These are phyloP conservation scores for Drosophila bipectinata DNA, from an alignment of 1,140 invertebrate genomes.

Conservation along the genomic window DNA sequence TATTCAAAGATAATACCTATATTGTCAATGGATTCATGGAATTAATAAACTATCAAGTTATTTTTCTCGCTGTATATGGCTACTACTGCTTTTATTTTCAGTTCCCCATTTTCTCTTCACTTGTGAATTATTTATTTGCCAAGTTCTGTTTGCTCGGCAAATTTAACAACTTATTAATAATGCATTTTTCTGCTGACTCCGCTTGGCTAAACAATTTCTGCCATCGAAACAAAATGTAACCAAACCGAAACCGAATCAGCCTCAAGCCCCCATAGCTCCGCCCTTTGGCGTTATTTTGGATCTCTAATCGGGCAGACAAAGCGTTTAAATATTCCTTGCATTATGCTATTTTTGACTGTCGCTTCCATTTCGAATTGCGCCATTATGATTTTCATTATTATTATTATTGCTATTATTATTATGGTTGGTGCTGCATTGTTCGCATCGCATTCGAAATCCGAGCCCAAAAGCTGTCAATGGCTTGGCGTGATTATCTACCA, in stretches of 20 bases:
- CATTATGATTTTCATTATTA: conserved; percentile 37
- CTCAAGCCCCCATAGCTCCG: neutral
- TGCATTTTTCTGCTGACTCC: conserved; percentile 74
- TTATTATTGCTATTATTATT: conserved; percentile 38
- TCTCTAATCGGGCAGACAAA: conserved; percentile 38
- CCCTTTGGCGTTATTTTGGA: conserved; percentile 26
- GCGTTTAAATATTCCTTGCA: conserved; percentile 36
- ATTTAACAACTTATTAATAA: conserved; percentile 83
- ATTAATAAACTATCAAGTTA: neutral
- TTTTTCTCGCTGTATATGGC: neutral
- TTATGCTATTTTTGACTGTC: conserved; percentile 50
- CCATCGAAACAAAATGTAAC: conserved; percentile 2
- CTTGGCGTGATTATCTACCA: conserved; percentile 45
- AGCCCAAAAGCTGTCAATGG: conserved; percentile 39
- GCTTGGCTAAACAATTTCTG: conserved; percentile 48
- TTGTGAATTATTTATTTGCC: conserved; percentile 71
- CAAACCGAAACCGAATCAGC: conserved; percentile 1
- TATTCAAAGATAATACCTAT: neutral
- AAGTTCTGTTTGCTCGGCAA: conserved; percentile 78
- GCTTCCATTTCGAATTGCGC: conserved; percentile 35
- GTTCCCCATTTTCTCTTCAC: conserved; percentile 1
- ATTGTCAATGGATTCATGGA: neutral
- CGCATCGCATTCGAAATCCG: conserved; percentile 17
- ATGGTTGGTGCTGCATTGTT: conserved; percentile 46
- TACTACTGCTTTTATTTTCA: neutral